phyloP scores from a whole-genome alignment of 2,113 vertebrate species.

The Regulus satrapa region DNA sequence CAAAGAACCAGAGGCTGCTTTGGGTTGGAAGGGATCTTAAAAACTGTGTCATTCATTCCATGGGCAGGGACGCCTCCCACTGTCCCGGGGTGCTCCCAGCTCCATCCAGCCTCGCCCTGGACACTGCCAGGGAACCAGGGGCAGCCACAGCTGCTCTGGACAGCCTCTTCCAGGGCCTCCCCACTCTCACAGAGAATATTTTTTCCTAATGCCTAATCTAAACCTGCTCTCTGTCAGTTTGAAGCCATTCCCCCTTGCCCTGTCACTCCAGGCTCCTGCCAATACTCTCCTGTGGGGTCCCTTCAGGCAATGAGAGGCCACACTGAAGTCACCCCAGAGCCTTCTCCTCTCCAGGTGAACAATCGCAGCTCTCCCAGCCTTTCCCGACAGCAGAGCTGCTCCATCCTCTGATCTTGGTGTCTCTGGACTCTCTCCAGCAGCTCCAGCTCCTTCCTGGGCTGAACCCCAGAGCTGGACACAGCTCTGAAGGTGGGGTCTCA shows the following conservation, averaged over 20 bases:
- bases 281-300: background rate
- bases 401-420: background rate
- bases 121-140: background rate
- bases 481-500: background rate
- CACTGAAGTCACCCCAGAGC: background rate
- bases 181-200: background rate
- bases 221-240: background rate
- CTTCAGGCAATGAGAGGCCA: background rate
- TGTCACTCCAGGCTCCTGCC: background rate
- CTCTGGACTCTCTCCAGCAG: rapidly evolving
- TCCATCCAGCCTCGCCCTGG: rapidly evolving
- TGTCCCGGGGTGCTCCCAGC: rapidly evolving
- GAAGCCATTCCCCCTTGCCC: background rate
- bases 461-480: rapidly evolving
- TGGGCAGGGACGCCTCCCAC: background rate
- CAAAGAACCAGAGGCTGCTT: background rate
- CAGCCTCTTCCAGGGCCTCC: rapidly evolving
- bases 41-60: background rate
- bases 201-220: background rate
- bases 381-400: background rate
- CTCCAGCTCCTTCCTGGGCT: background rate
- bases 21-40: background rate
- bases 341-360: background rate
- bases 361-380: rapidly evolving
- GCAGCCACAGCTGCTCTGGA: background rate